Evolutionary conservation across 2,113 vertebrate species (phyloP), one percentile per base, ranked within the genome.

Genomic region (Callaeas wilsoni): DNA sequence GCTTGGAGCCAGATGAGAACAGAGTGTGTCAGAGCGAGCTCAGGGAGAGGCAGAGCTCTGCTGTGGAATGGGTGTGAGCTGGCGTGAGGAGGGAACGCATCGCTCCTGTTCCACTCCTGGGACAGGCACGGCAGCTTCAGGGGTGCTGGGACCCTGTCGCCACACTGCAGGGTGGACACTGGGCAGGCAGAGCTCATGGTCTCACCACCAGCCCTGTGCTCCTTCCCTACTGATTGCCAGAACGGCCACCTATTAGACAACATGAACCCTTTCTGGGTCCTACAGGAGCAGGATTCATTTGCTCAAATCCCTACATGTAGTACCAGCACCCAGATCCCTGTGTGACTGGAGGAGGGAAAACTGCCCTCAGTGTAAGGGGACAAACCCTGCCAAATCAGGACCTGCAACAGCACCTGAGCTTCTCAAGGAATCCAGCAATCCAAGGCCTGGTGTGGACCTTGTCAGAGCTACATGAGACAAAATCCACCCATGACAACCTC

Each of bases 121-220:
- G 56, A 46, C 2, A 3, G 1, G 1, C 33, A 15, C 21, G 53
- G 26, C 39, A 93, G 79, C 75, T 56, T 20, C n/a, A 3, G 5
- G 1, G 7, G 49, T 57, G 69, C 52, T 49, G 62, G 47, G 60
- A 15, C 56, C 32, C 46, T 47, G 50, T 14, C 13, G 2, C 13
- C 30, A 32, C 64, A 1, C 7, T 26, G 41, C 53, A 19, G 55
- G 62, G 35, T 2, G 29, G 57, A 8, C 57, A 12, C 1, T 0
- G 0, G 53, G 39, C 42, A 57, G 46, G 49, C 63, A 79, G 78
- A 75, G 30, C 30, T n/a, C 29, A 7, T 1, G 6, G 12, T 18
- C 29, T 35, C 46, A 52, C 46, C 18, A 3, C 37, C 50, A 56
- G 46, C 41, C 65, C 52, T 6, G 10, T 18, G 41, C 52, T 84